These are phyloP conservation scores for Phalacrocorax brasilianus DNA, from an alignment of 2,113 vertebrate species.

Conservation along the genomic window DNA sequence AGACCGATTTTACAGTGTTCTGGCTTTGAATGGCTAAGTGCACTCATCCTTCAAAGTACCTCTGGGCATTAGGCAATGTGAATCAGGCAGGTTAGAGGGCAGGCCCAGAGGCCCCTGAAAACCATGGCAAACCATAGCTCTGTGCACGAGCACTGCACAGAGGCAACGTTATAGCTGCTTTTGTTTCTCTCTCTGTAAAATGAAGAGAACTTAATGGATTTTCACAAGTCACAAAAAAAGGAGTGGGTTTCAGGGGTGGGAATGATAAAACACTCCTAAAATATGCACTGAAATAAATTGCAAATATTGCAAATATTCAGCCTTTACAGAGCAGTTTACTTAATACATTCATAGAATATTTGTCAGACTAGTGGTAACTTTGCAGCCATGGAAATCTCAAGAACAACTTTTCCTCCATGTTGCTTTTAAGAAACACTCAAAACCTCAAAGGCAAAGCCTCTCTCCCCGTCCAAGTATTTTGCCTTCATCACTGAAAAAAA, in stretches of 20 bases:
- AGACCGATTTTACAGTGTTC: neutral
- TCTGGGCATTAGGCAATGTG: neutral
- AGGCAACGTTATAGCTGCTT: neutral
- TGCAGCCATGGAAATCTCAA: neutral
- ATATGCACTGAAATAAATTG: neutral
- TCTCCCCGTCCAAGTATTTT: neutral
- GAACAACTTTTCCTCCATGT: neutral
- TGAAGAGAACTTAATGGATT: neutral
- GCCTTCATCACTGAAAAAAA: neutral
- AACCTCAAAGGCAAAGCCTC: neutral
- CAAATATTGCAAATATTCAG: neutral
- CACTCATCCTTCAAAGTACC: neutral
- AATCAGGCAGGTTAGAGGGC: neutral
- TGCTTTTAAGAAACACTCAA: neutral
- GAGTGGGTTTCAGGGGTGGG: neutral
- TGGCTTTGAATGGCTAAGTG: neutral
- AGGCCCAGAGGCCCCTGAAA: neutral
- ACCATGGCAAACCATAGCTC: neutral
- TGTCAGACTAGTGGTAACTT: neutral
- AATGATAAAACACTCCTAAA: neutral
- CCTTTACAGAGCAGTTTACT: neutral
- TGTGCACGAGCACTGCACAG: too few species aligned
- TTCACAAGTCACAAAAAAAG: neutral
- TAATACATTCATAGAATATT: neutral
- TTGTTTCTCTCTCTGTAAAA: too few species aligned